Evolutionary conservation across 2,888 invertebrate genomes (phyloP), one percentile per base, ranked within the genome.

Genomic region (Calliopum simillimum): DNA sequence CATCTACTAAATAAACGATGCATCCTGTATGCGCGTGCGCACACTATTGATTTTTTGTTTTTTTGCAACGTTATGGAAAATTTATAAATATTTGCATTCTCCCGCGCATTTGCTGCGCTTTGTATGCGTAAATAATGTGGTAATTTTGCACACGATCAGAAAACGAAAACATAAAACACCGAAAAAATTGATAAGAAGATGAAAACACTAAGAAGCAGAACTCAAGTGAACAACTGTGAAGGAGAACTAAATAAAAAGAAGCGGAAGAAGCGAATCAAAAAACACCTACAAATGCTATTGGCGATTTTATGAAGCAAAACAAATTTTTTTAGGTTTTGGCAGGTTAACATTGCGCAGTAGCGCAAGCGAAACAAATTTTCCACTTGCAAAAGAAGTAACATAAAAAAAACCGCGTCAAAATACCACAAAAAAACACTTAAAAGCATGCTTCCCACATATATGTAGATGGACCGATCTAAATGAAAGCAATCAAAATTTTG

Each of bases 51-150:
- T 16, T n/a, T n/a, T n/a, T n/a, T n/a, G n/a, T n/a, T n/a, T n/a
- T n/a, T 44, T 21, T 41, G 43, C 14, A 46, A 21, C 61, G 53
- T 51, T 62, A 68, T 68, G 68, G 63, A 58, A 63, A 56, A 49
- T 56, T 56, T 69, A 63, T 59, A 65, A 65, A 69, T 69, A 69
- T 69, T 69, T 69, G 69, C 63, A 69, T 69, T 63, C 63, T 55
- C 63, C 46, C 56, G 47, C 69, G 63, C 69, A 33, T 55, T 53
- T 46, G 58, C 13, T 49, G 21, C 67, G 63, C 56, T 44, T 61
- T 53, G 62, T 62, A 61, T 55, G 68, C 61, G 68, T 62, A 68
- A 53, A 62, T 41, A 65, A 55, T 55, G 44, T 43, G 43, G 33
- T 21, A 65, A 65, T 51, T 51, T 51, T 19, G 64, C 64, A 43